Conservation (phyloP, 2,888 invertebrate genomes). For the Meiosimyza decipiens region DNA sequence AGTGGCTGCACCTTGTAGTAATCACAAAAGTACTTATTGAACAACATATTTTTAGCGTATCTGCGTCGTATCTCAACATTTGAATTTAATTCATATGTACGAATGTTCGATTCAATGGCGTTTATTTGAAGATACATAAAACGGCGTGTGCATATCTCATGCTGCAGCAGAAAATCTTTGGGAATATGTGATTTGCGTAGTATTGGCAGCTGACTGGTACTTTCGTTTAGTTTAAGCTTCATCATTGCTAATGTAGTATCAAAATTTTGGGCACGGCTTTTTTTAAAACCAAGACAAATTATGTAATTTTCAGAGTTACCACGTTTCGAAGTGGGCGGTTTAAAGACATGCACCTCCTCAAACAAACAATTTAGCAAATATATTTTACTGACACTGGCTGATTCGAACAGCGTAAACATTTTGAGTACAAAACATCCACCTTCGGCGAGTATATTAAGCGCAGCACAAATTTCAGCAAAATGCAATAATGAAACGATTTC, state of each 20-base stretch:
- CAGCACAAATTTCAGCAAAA: slow-evolving; percentile 84
- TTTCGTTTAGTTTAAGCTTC: slow-evolving; percentile 41
- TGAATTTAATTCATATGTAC: slow-evolving; percentile 68
- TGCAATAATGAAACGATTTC: slow-evolving; percentile 80
- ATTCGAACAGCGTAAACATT: slow-evolving; percentile 90
- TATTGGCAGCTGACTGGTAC: slow-evolving; percentile 65
- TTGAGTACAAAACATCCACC: slow-evolving; percentile 87
- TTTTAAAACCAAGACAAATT: slow-evolving; percentile 71
- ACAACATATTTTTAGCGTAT: slow-evolving; percentile 68
- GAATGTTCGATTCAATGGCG: slow-evolving; percentile 76
- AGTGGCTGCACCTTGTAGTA: slow-evolving; percentile 72
- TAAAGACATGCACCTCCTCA: slow-evolving; percentile 78
- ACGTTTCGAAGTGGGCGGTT: slow-evolving; percentile 92
- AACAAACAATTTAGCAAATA: slow-evolving; percentile 84
- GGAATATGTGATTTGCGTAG: slow-evolving; percentile 74
- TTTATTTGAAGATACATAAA: slow-evolving; percentile 77
- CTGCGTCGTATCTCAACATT: slow-evolving; percentile 55
- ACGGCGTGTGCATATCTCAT: slow-evolving; percentile 73
- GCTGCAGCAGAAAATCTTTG: slow-evolving; percentile 72
- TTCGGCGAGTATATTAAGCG: slow-evolving; percentile 75
- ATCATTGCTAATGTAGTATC: slow-evolving; percentile 48
- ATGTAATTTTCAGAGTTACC: slow-evolving; percentile 96
- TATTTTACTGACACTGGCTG: slow-evolving; percentile 80
- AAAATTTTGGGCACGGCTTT: slow-evolving; percentile 46
- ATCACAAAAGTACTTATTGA: slow-evolving; percentile 72